Conservation (phyloP, 2,113 vertebrate genomes). For the Dendropsophus ebraccatus region DNA sequence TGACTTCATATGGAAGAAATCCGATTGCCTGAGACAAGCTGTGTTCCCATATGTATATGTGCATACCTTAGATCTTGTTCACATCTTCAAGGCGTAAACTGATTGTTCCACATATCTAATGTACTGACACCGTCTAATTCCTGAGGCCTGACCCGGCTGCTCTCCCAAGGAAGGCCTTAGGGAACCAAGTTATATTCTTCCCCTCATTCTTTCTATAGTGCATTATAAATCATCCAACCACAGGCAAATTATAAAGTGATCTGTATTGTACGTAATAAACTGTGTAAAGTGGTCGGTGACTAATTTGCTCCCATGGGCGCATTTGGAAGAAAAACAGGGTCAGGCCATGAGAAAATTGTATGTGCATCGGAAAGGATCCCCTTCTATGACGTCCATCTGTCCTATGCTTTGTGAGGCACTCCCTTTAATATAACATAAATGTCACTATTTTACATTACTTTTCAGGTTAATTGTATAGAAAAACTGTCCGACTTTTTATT, state of each 20-base stretch:
- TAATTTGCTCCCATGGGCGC: neutral
- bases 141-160: no score
- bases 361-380: no score
- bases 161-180: neutral
- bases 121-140: no score
- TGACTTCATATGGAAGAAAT: slow-evolving; percentile 54
- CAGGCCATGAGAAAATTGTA: neutral
- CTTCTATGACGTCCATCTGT: no score
- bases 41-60: neutral
- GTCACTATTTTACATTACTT: no score
- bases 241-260: neutral
- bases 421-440: no score
- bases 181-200: neutral
- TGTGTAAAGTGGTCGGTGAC: neutral
- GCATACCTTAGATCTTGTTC: neutral
- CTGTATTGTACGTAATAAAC: neutral
- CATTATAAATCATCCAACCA: neutral
- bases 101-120: no score
- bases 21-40: slow-evolving; percentile 7
- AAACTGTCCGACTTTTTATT: neutral
- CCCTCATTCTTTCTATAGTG: no score
- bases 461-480: neutral
- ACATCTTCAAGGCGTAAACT: no score
- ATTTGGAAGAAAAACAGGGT: neutral
- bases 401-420: no score